Conservation (phyloP, 2,888 invertebrate species). For the Rhingia rostrata region DNA sequence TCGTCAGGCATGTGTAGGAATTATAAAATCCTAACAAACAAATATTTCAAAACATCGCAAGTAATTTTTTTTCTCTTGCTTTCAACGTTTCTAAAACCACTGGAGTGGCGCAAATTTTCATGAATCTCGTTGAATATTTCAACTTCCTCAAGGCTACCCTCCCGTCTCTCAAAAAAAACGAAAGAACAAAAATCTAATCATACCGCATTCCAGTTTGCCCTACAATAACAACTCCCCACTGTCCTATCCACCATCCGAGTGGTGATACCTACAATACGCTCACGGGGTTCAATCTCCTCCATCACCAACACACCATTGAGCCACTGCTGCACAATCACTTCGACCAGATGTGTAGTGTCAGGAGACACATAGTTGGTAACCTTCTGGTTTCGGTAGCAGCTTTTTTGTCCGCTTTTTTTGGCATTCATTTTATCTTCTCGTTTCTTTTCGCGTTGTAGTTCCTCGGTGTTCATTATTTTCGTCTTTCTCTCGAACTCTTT, state of each 20-base stretch:
- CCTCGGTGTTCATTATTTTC: slow-evolving; percentile 51
- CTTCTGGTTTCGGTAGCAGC: slow-evolving; percentile 33
- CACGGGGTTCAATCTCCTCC: slow-evolving; percentile 44
- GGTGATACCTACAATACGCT: slow-evolving; percentile 26
- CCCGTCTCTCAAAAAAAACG: slow-evolving; percentile 2
- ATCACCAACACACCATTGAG: neutral
- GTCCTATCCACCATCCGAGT: slow-evolving; percentile 28
- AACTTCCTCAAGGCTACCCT: neutral
- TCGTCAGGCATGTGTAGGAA: too few species aligned
- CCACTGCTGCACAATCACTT: slow-evolving; percentile 11
- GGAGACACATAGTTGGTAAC: slow-evolving; percentile 9
- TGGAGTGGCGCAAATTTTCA: too few species aligned
- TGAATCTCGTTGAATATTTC: neutral
- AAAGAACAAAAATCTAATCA: slow-evolving; percentile 51
- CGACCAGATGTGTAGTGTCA: slow-evolving; percentile 32
- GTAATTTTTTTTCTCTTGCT: too few species aligned
- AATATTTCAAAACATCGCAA: too few species aligned
- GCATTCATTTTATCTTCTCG: slow-evolving; percentile 20
- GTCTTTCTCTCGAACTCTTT: slow-evolving; percentile 43
- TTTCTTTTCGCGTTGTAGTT: slow-evolving; percentile 9
- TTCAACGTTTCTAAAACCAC: too few species aligned
- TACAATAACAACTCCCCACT: slow-evolving; percentile 43
- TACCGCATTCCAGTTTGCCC: slow-evolving; percentile 50
- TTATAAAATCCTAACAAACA: too few species aligned
- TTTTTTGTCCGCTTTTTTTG: neutral